Base-by-base conservation (phyloP, 2,797 vertebrate species). In the Onychomys arenicola region DNA sequence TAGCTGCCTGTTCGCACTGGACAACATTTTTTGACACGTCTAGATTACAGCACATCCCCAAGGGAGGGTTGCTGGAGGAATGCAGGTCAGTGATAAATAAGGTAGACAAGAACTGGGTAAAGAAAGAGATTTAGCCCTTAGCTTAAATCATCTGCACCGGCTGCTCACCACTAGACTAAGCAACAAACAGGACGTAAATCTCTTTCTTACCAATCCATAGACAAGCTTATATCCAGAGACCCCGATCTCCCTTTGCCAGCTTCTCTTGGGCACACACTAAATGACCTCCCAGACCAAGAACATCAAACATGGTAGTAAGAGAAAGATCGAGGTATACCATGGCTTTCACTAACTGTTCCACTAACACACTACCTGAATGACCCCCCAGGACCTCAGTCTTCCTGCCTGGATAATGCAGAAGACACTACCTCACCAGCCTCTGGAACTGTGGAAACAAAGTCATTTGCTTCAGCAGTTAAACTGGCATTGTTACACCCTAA, bases 241-340 rank as follows among this genome's bases (percentile, higher is more conserved):
- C 49, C 34, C 27, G 77, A 27, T 32, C 52, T 88, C 46, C 43
- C 29, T 59, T 83, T 86, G 61, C 19, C 23, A 25, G 8, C 37
- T 91, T 83, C 49, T 85, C 37, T 69, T 83, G 0, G 27, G 52
- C 21, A 27, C n/a, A 71, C 2, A 21, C 9, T 34, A 37, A 37
- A 17, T 0, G 1, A 57, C 83, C 25, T 71, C 27, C 25, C 34
- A 77, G 49, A 34, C 16, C 16, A 40, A 71, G 86, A 37, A 4
- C 0, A 57, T 19, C 3, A 61, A 65, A 40, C 19, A 2, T 0
- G 21, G 61, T 2, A 4, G 0, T 16, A 11, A 63, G 43, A 34
- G 34, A 27, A 49, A 17, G 37, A 90, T 59, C 14, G 37, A 32
- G 40, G 61, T 2, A 32, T 4, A 49, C 46, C 32, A 5, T 27